phyloP scores from a whole-genome alignment of 2,113 vertebrate genomes.

The Fregetta grallaria region DNA sequence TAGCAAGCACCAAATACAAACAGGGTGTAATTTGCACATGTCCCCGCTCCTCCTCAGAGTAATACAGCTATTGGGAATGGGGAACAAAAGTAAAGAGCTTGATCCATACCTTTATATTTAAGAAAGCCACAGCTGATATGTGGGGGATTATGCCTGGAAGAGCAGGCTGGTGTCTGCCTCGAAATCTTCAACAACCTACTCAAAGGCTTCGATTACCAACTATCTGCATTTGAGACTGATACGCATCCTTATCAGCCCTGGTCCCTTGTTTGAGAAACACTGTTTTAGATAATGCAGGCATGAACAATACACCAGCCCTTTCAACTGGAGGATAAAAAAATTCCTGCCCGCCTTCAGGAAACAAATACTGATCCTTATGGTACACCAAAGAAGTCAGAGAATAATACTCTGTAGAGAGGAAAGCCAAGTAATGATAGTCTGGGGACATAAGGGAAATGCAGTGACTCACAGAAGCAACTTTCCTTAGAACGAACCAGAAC shows the following conservation, averaged over 20 bases:
- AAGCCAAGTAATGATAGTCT: neutral
- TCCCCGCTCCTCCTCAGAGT: neutral
- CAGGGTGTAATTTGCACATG: neutral
- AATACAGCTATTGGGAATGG: neutral
- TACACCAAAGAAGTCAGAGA: neutral
- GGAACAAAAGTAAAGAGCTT: neutral
- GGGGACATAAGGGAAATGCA: neutral
- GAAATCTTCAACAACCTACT: neutral
- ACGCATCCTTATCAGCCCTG: neutral
- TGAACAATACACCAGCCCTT: accelerated
- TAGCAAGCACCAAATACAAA: neutral
- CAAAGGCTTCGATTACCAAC: neutral
- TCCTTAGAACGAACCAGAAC: neutral
- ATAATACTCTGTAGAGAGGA: neutral
- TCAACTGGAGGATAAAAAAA: neutral
- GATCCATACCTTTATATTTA: neutral
- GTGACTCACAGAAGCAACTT: neutral
- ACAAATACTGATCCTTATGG: neutral
- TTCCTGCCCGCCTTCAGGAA: neutral
- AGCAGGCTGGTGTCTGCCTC: neutral
- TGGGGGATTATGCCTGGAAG: neutral
- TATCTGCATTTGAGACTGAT: neutral
- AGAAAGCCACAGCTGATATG: neutral
- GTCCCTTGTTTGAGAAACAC: neutral
- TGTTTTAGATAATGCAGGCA: neutral